Percentiles rank a stretch among this genome's conserved stretches.
Conservation (phyloP, 2,888 invertebrate species). For the Griposia aprilina region DNA sequence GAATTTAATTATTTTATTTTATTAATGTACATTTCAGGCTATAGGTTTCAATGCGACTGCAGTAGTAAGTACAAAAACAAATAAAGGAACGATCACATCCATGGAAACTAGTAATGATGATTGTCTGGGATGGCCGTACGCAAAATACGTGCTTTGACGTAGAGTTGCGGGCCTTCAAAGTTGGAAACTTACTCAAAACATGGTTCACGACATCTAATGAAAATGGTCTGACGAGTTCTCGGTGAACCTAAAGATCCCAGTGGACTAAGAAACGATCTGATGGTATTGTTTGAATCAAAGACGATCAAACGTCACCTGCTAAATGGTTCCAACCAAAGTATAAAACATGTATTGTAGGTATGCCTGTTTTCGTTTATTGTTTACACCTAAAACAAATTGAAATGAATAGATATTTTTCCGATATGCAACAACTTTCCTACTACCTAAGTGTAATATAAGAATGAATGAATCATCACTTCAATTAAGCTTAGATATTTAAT, state of each 20-base stretch:
- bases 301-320: no score
- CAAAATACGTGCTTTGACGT: background rate
- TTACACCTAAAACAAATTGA: background rate
- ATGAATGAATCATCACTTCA: no score
- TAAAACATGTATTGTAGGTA: background rate
- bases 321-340: background rate
- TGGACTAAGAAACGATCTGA: no score
- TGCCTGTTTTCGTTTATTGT: background rate
- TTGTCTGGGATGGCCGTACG: background rate
- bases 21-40: conserved; percentile 68
- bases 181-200: no score
- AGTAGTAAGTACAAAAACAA: conserved; percentile 65
- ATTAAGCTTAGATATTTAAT: no score
- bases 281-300: no score
- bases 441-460: no score
- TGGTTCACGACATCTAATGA: no score
- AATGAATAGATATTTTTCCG: no score
- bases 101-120: background rate
- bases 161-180: background rate
- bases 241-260: no score
- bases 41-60: conserved; percentile 77
- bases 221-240: no score
- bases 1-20: background rate
- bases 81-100: background rate
- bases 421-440: no score